A percentile compares a stretch with the other conserved stretches of the same genome.
Evolutionary conservation across 2,113 vertebrate species (phyloP).

Genomic region (Arenaria interpres): DNA sequence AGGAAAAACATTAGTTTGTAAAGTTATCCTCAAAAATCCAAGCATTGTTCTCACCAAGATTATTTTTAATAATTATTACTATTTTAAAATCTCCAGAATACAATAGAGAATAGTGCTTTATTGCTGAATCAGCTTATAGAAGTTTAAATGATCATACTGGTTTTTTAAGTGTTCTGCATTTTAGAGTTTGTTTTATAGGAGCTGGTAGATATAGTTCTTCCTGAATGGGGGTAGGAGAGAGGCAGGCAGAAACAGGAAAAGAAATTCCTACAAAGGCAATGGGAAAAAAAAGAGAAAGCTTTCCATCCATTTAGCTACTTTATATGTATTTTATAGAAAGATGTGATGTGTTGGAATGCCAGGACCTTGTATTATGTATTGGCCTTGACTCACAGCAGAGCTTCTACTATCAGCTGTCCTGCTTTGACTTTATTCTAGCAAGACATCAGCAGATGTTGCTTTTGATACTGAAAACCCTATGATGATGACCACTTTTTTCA

Average conservation of each 20-base stretch:
- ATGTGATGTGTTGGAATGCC: neutral
- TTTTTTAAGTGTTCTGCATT: neutral
- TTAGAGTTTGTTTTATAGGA: neutral
- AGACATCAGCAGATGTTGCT: neutral
- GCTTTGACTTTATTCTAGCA: neutral
- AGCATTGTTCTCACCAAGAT: neutral
- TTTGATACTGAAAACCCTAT: neutral
- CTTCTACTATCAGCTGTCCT: neutral
- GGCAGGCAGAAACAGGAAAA: neutral
- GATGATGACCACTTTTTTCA: neutral
- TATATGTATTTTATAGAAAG: neutral
- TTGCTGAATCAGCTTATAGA: neutral
- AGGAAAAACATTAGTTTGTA: neutral
- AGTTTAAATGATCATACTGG: neutral
- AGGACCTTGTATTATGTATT: neutral
- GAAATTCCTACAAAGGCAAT: neutral
- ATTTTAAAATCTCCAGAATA: neutral
- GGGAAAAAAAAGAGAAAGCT: neutral
- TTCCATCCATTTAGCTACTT: neutral
- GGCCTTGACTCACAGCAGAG: neutral
- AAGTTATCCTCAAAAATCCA: neutral
- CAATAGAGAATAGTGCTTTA: neutral
- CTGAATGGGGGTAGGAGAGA: too few relatives aligned
- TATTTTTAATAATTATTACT: neutral
- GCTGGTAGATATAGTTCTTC: neutral